Percentiles rank a stretch among this genome's conserved stretches.
phyloP scores from a whole-genome alignment of 2,113 vertebrate genomes.

The Ivindomyrus marchei region DNA sequence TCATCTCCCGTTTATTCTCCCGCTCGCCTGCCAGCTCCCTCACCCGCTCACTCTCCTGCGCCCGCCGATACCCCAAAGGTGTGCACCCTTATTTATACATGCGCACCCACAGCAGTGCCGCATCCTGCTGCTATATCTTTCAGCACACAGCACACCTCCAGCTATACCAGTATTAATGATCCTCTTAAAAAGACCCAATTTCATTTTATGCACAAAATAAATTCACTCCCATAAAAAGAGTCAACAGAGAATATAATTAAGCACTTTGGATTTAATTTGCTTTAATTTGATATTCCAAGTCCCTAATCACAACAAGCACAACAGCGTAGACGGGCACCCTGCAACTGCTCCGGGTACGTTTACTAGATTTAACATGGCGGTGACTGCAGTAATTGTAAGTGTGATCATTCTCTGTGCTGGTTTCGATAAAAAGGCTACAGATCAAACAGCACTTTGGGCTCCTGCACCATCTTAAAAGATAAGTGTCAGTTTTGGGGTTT shows the following conservation, averaged over 20 bases:
- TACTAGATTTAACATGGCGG: neutral
- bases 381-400: neutral
- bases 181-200: slow-evolving; percentile 21
- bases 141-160: slow-evolving; percentile 31
- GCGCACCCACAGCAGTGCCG: slow-evolving; percentile 26
- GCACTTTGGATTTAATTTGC: slow-evolving; percentile 18
- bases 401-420: neutral
- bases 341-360: neutral
- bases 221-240: slow-evolving; percentile 23
- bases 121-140: slow-evolving; percentile 27
- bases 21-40: neutral
- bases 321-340: neutral
- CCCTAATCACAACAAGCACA: slow-evolving; percentile 16
- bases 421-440: neutral
- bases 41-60: slow-evolving; percentile 2
- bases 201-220: slow-evolving; percentile 13
- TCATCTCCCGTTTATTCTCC: neutral
- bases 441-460: neutral
- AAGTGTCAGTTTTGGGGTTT: neutral
- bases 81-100: slow-evolving; percentile 15
- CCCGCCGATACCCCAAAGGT: slow-evolving; percentile 32
- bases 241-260: slow-evolving; percentile 16
- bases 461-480: neutral
- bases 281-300: slow-evolving; percentile 17
- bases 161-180: slow-evolving; percentile 37